Base-by-base conservation (phyloP, 2,113 vertebrate genomes). In the Acrocephalus kingi region DNA sequence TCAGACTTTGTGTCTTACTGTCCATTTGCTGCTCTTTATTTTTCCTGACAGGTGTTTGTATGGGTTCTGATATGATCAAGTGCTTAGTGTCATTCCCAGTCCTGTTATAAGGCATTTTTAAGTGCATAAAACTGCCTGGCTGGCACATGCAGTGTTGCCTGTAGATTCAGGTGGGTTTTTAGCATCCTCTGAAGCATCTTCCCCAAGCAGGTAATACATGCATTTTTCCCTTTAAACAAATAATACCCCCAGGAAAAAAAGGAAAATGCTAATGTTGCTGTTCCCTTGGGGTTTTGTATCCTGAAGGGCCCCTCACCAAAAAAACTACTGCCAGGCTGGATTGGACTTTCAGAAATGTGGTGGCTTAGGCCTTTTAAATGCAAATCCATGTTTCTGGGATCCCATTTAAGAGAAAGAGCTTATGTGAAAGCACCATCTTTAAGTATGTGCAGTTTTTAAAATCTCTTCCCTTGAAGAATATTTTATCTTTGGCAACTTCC, bases 351-450 rank as follows among this genome's bases (percentile, higher is more conserved):
- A 85, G 71, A 81, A 85, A 33, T 51, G 62, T 10, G 2, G n/a
- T 28, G 71, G 56, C 45, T 89, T 78, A 51, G 69, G 66, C 46
- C 58, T 94, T 95, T 95, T 79, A 85, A 93, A 87, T 95, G 89
- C 78, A 94, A 96, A 95, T 95, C 46, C 1, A 0, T 24, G 39
- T 73, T 84, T 89, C 84, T 87, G 59, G 31, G 58, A 84, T 84
- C 51, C 77, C 46, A 43, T 69, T 89, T 83, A 75, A 43, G 22
- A 69, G 52, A 69, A 67, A 30, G 39, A 54, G 28, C 31, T 89
- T 2, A 0, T 62, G 28, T 84, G 74, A 87, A 91, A 89, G 31
- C 45, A 66, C 30, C 9, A 46, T 62, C n/a, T 89, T 66, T 39
- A 73, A 62, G 19, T 33, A 49, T 2, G 1, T 10, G 30, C 11